Evolutionary conservation across 2,113 vertebrate genomes (phyloP).

Genomic region (Nerophis ophidion): DNA sequence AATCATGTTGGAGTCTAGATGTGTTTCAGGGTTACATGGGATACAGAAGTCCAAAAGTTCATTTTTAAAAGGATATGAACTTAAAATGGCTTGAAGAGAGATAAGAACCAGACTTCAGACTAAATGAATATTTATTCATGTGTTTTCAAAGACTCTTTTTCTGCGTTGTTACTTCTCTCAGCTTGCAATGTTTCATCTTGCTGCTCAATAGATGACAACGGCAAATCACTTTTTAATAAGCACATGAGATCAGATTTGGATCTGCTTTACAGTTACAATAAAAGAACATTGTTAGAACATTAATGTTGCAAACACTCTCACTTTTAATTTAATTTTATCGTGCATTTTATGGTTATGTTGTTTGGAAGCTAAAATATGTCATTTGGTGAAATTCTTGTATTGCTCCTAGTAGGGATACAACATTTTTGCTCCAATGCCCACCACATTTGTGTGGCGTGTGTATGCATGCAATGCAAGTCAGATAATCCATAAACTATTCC

Average conservation of each 20-base stretch:
- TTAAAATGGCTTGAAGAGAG: conserved; percentile 37
- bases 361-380: conserved; percentile 12
- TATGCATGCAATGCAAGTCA: conserved; percentile 37
- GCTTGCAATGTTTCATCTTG: too few relatives aligned
- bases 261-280: conserved; percentile 21
- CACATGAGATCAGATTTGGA: conserved; percentile 35
- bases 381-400: conserved; percentile 1
- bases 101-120: conserved; percentile 26
- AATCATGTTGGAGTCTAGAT: conserved; percentile 47
- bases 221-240: conserved; percentile 23
- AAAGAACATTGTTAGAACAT: conserved; percentile 45
- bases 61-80: conserved; percentile 39
- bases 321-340: conserved; percentile 10
- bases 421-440: not conserved
- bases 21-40: conserved; percentile 35
- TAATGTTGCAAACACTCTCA: conserved; percentile 30
- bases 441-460: conserved; percentile 13
- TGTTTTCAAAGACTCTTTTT: not conserved
- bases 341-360: conserved; percentile 10
- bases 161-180: too few relatives aligned
- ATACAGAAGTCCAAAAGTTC: conserved; percentile 23
- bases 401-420: not conserved
- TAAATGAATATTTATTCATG: conserved; percentile 7
- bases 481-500: conserved; percentile 48
- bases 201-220: not conserved